Evolutionary conservation across 2,888 invertebrate genomes (phyloP).

Genomic region (Adineta ricciae): DNA sequence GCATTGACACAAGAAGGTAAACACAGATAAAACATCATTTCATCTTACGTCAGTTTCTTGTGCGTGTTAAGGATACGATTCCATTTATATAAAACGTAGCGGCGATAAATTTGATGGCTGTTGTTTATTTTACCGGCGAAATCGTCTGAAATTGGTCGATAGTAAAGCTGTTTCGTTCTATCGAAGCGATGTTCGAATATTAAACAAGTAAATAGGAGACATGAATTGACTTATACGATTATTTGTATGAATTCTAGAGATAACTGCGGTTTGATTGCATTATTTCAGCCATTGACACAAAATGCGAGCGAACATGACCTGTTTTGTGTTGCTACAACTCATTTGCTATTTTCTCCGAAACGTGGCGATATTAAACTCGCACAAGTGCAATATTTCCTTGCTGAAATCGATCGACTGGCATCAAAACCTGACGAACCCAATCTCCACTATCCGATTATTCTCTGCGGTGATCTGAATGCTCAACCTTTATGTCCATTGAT

Average conservation of each 20-base stretch:
- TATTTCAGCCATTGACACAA: constrained; percentile 53
- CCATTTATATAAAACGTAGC: background rate
- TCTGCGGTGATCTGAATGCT: constrained; percentile 87
- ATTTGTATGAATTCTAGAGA: constrained; percentile 50
- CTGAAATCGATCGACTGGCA: constrained; percentile 68
- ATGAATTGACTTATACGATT: too few relatives aligned
- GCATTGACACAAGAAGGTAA: constrained; percentile 50
- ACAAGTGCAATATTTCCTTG: constrained; percentile 70
- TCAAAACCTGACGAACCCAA: background rate
- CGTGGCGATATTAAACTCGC: constrained; percentile 78
- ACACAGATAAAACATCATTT: constrained; percentile 18
- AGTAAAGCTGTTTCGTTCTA: background rate
- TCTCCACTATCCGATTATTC: constrained; percentile 65
- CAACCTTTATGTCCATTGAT: constrained; percentile 40
- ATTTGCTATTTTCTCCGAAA: constrained; percentile 79
- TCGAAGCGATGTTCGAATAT: background rate
- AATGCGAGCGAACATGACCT: background rate
- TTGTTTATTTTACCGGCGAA: background rate
- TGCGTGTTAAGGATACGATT: constrained; percentile 20
- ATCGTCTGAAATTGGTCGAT: background rate
- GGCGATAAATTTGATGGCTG: background rate
- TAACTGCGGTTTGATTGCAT: constrained; percentile 73
- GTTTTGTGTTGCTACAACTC: constrained; percentile 78
- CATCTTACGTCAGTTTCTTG: too few relatives aligned
- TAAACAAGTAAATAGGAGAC: background rate